Percentiles rank a stretch among this genome's conserved stretches.
Evolutionary conservation across 2,797 vertebrate species (phyloP).

Genomic region (Loris lydekkerianus): DNA sequence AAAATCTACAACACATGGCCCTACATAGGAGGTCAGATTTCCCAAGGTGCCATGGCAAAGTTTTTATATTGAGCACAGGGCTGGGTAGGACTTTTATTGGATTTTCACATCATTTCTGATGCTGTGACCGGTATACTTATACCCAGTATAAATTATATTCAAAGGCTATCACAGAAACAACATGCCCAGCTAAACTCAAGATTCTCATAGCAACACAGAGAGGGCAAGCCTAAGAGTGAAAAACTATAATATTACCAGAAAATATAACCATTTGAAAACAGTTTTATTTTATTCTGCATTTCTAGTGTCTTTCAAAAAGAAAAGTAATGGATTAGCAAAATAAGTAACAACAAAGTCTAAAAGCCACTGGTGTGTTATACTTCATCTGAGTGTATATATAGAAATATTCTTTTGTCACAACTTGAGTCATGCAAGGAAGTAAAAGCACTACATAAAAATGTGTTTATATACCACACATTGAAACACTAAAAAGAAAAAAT

Average conservation of each 20-base stretch:
- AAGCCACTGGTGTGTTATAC: background rate
- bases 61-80: background rate
- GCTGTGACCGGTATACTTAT: background rate
- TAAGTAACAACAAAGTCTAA: background rate
- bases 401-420: background rate
- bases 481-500: slow-evolving; percentile 50
- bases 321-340: background rate
- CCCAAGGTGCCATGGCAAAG: background rate
- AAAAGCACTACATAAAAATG: slow-evolving; percentile 54
- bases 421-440: slow-evolving; percentile 13
- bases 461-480: background rate
- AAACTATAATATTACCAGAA: background rate
- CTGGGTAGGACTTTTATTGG: background rate
- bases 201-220: background rate
- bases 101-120: slow-evolving; percentile 12
- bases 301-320: background rate
- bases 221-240: background rate
- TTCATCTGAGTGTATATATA: background rate
- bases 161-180: background rate
- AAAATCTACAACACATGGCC: background rate
- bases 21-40: background rate
- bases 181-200: background rate
- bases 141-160: background rate
- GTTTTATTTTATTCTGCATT: background rate
- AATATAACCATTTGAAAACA: background rate